phyloP scores from a whole-genome alignment of 2,113 vertebrate genomes.

The Neogale vison region DNA sequence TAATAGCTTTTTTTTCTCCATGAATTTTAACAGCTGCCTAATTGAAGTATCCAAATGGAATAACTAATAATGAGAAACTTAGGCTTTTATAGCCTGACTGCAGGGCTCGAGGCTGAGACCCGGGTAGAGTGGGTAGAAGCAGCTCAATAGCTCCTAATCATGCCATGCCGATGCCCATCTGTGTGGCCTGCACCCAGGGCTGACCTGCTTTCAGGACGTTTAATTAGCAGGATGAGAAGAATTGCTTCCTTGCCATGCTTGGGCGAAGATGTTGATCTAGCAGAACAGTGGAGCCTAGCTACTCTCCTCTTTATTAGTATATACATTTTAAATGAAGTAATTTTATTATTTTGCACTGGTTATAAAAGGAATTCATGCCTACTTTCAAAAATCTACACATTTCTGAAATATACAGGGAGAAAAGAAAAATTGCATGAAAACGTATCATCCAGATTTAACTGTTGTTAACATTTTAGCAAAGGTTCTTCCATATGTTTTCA shows the following conservation, averaged over 20 bases:
- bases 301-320: not conserved
- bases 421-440: slow-evolving; percentile 14
- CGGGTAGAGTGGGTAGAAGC: not conserved
- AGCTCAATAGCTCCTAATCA: not conserved
- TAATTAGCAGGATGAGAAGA: not conserved
- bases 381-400: slow-evolving; percentile 10
- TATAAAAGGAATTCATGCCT: slow-evolving; percentile 37
- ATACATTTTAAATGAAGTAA: slow-evolving; percentile 45
- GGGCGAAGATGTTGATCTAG: not conserved
- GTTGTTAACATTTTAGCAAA: not conserved
- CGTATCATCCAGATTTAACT: not conserved
- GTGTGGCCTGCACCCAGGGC: not conserved
- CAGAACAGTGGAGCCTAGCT: not conserved
- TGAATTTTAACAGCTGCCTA: slow-evolving; percentile 59
- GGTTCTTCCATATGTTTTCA: not conserved
- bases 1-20: slow-evolving; percentile 9
- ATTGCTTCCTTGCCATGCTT: not conserved
- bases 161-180: not conserved
- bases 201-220: not conserved
- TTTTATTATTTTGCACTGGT: slow-evolving; percentile 24
- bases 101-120: not conserved
- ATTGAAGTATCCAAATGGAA: slow-evolving; percentile 49
- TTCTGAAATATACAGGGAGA: not conserved
- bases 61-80: slow-evolving; percentile 54
- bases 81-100: not conserved